phyloP scores from a whole-genome alignment of 2,888 invertebrate genomes.

The Seladonia tumulorum region DNA sequence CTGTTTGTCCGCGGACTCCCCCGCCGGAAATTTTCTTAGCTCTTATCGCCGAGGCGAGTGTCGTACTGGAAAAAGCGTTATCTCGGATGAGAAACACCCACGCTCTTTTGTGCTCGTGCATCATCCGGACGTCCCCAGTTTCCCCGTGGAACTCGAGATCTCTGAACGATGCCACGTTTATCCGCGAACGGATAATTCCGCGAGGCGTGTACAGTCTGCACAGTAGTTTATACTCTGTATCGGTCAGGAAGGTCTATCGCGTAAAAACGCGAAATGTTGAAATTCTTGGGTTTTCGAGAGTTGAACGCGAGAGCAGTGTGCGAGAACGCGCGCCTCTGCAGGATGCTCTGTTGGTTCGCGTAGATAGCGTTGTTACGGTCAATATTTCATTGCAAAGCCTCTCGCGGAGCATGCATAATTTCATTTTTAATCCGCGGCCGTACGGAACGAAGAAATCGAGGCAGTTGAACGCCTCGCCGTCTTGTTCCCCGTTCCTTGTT shows the following conservation, averaged over 20 bases:
- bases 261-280: background rate
- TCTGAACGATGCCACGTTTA: background rate
- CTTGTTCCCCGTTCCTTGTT: background rate
- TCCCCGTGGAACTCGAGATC: background rate
- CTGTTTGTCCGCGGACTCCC: conserved; percentile 37
- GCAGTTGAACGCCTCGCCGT: background rate
- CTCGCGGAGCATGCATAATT: conserved; percentile 54
- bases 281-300: background rate
- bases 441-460: conserved; percentile 32
- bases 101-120: background rate
- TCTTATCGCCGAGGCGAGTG: background rate
- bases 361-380: conserved; percentile 58
- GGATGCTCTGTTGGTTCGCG: conserved; percentile 48
- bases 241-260: background rate
- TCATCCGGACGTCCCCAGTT: background rate
- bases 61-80: background rate
- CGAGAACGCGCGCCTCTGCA: background rate
- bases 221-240: no score
- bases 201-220: no score
- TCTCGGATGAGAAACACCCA: background rate
- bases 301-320: background rate
- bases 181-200: no score
- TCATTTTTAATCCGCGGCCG: conserved; percentile 61
- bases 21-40: background rate
- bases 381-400: conserved; percentile 59